A percentile compares a stretch with the other conserved stretches of the same genome.
phyloP scores from a whole-genome alignment of 2,113 vertebrate genomes.

The Lepisosteus osseus region DNA sequence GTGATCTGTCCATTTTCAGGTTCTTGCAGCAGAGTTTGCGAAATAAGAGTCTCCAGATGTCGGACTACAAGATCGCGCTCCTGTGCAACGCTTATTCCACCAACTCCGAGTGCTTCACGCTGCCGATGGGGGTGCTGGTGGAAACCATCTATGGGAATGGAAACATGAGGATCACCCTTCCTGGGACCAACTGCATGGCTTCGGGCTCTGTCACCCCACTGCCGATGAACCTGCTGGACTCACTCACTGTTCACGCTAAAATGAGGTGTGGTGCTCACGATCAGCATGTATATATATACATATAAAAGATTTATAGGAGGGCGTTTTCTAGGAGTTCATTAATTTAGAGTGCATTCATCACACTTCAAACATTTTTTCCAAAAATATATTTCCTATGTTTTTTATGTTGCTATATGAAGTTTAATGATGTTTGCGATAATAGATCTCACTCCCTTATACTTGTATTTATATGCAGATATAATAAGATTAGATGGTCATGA shows the following conservation, averaged over 20 bases:
- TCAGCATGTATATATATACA: too few relatives aligned
- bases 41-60: conserved; percentile 94
- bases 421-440: too few relatives aligned
- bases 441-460: too few relatives aligned
- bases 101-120: conserved; percentile 94
- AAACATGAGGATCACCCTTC: conserved; percentile 83
- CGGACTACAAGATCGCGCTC: conserved; percentile 96
- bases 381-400: too few relatives aligned
- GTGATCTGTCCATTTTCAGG: conserved; percentile 50
- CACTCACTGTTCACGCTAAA: conserved; percentile 95
- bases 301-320: neutral
- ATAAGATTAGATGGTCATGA: too few relatives aligned
- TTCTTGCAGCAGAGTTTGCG: conserved; percentile 95
- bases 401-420: too few relatives aligned
- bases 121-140: conserved; percentile 96
- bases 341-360: too few relatives aligned
- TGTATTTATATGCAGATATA: too few relatives aligned
- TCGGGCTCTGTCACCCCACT: conserved; percentile 88
- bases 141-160: conserved; percentile 97
- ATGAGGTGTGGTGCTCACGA: conserved; percentile 78
- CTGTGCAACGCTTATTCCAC: conserved; percentile 97
- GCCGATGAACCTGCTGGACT: conserved; percentile 97
- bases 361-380: too few relatives aligned
- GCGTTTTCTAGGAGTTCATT: neutral
- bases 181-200: conserved; percentile 89